Conservation (phyloP, 2,888 invertebrate species). For the Thymelicus sylvestris region DNA sequence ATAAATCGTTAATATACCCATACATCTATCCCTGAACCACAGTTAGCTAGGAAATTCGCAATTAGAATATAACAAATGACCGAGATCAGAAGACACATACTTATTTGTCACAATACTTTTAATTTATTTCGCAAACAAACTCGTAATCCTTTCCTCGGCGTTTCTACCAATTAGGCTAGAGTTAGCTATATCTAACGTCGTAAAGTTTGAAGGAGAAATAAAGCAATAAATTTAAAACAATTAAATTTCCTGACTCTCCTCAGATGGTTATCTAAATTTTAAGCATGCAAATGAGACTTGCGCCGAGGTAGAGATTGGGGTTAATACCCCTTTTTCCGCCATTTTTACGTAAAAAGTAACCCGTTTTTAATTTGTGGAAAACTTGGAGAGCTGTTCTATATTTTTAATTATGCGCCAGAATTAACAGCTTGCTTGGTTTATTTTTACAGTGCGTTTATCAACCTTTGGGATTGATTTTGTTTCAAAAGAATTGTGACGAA, state of each 20-base stretch:
- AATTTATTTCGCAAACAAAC: too few relatives aligned
- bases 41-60: too few relatives aligned
- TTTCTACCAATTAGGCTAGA: neutral
- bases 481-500: neutral
- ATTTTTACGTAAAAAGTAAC: conserved; percentile 13
- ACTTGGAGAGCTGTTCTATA: conserved; percentile 6
- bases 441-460: conserved; percentile 1
- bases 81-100: too few relatives aligned
- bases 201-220: conserved; percentile 24
- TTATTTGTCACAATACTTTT: too few relatives aligned
- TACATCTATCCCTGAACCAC: too few relatives aligned
- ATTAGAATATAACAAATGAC: too few relatives aligned
- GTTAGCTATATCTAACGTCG: conserved; percentile 9
- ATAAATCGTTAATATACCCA: too few relatives aligned
- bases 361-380: conserved; percentile 20
- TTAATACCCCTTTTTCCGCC: conserved; percentile 15
- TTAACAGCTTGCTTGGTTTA: conserved; percentile 5
- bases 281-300: conserved; percentile 34
- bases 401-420: conserved; percentile 7
- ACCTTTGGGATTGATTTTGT: neutral
- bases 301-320: conserved; percentile 14
- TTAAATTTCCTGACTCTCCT: conserved; percentile 18
- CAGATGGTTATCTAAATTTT: conserved; percentile 35
- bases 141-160: neutral
- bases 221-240: conserved; percentile 32